Evolutionary conservation across 2,888 invertebrate species (phyloP).

Genomic region (Clitarchus hookeri): DNA sequence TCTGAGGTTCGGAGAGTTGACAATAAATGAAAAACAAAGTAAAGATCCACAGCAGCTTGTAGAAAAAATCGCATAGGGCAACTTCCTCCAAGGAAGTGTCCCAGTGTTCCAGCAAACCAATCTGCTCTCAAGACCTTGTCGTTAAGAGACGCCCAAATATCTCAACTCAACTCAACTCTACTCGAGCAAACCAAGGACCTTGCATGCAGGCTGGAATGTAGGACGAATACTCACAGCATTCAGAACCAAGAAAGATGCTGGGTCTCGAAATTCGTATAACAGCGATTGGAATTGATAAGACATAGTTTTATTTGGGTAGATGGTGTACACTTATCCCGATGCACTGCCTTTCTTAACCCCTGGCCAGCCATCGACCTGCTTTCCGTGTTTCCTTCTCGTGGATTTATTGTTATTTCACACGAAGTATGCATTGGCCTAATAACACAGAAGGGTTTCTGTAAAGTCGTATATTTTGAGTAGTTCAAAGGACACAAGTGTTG

Average conservation of each 20-base stretch:
- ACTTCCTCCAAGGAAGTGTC: constrained; percentile 48
- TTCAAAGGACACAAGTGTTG: no score
- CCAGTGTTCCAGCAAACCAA: no score
- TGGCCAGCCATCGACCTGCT: constrained; percentile 34
- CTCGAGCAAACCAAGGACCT: constrained; percentile 48
- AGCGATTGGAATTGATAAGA: constrained; percentile 46
- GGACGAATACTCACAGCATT: constrained; percentile 48
- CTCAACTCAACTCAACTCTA: no score
- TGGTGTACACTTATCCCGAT: constrained; percentile 45
- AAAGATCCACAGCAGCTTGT: constrained; percentile 35
- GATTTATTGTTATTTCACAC: constrained; percentile 36
- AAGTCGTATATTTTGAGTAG: no score
- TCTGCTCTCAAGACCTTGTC: no score
- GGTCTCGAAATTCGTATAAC: constrained; percentile 45
- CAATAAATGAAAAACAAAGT: constrained; percentile 27
- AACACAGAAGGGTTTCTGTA: constrained; percentile 31
- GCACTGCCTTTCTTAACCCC: constrained; percentile 37
- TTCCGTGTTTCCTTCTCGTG: constrained; percentile 30
- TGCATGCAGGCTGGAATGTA: constrained; percentile 49
- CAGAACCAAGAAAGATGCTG: constrained; percentile 48
- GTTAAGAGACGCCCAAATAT: no score
- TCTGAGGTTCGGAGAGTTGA: constrained; percentile 12
- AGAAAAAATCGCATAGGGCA: constrained; percentile 24
- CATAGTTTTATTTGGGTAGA: constrained; percentile 45
- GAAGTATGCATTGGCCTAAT: constrained; percentile 44